Percentiles rank a stretch among this genome's conserved stretches.
These are phyloP conservation scores for Adrianichthys oophorus DNA, from an alignment of 2,797 vertebrate species.

Conservation along the genomic window DNA sequence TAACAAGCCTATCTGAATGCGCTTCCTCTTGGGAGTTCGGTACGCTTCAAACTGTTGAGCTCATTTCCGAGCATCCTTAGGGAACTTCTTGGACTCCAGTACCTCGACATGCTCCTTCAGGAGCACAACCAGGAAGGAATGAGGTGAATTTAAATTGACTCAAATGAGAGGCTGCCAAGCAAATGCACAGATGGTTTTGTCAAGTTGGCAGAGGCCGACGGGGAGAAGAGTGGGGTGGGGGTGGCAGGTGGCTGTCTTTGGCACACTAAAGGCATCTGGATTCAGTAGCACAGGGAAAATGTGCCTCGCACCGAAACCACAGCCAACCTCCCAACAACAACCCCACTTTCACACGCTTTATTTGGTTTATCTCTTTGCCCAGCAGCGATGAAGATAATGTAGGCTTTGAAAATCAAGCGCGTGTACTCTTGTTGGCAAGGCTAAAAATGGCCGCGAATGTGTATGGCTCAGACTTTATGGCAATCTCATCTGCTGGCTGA, in stretches of 20 bases:
- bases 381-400: slow-evolving; percentile 58
- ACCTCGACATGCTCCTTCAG: slow-evolving; percentile 51
- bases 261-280: slow-evolving; percentile 63
- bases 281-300: slow-evolving; percentile 34
- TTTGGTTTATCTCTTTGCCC: slow-evolving; percentile 65
- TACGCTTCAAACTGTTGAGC: slow-evolving; percentile 49
- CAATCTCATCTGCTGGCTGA: slow-evolving; percentile 51
- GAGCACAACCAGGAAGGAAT: slow-evolving; percentile 34
- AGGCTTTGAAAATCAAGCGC: slow-evolving; percentile 27
- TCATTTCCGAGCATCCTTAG: slow-evolving; percentile 35
- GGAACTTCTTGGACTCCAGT: slow-evolving; percentile 47
- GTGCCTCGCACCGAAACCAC: slow-evolving; percentile 13
- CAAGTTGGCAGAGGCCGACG: slow-evolving; percentile 55
- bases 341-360: slow-evolving; percentile 14
- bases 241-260: slow-evolving; percentile 52
- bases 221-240: slow-evolving; percentile 14
- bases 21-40: slow-evolving; percentile 36
- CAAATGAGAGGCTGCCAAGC: slow-evolving; percentile 57
- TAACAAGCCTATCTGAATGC: slow-evolving; percentile 20
- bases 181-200: slow-evolving; percentile 68
- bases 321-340: slow-evolving; percentile 14
- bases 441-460: slow-evolving; percentile 18
- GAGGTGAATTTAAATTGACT: slow-evolving; percentile 60
- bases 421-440: slow-evolving; percentile 14
- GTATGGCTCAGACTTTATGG: slow-evolving; percentile 38